Conservation (phyloP, 2,113 vertebrate species). For the Bungarus multicinctus region DNA sequence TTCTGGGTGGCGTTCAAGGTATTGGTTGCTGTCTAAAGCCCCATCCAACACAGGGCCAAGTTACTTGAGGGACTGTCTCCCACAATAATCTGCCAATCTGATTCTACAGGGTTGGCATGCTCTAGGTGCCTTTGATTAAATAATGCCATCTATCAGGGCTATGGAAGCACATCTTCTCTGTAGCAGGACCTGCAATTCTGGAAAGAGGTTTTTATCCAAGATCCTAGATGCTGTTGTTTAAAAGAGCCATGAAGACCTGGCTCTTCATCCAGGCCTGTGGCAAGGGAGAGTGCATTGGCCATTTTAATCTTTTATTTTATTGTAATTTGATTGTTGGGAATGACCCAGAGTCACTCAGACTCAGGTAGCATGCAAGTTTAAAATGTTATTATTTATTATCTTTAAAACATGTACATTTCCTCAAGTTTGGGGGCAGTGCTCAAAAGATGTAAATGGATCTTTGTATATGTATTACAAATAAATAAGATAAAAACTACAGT, state of each 20-base stretch:
- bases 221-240: neutral
- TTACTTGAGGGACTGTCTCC: neutral
- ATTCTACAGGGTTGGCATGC: neutral
- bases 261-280: neutral
- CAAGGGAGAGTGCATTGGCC: neutral
- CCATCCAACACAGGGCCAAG: neutral
- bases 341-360: neutral
- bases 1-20: neutral
- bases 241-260: neutral
- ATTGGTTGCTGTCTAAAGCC: neutral
- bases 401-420: neutral
- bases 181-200: neutral
- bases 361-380: neutral
- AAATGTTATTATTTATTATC: neutral
- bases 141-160: neutral
- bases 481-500: neutral
- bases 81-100: neutral
- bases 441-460: neutral
- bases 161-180: neutral
- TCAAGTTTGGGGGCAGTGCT: neutral
- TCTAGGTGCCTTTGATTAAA: neutral
- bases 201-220: neutral
- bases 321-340: neutral
- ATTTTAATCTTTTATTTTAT: neutral
- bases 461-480: neutral